A percentile compares a stretch with the other conserved stretches of the same genome.
phyloP scores from a whole-genome alignment of 2,797 vertebrate genomes.

The Gymnocypris eckloni region DNA sequence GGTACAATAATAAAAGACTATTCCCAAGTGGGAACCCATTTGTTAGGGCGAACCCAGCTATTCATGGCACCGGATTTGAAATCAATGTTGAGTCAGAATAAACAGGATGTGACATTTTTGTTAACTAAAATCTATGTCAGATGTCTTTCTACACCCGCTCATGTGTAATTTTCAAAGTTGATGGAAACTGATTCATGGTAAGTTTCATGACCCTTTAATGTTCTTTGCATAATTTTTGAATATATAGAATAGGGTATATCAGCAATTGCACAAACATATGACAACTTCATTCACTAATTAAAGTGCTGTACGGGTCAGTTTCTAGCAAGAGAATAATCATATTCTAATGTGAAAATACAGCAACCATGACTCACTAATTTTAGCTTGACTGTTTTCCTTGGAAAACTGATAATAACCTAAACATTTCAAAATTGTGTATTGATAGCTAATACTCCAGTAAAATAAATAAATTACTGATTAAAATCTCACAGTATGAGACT shows the following conservation, averaged over 20 bases:
- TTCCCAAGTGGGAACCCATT: not conserved
- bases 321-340: not conserved
- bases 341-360: not conserved
- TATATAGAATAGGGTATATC: not conserved
- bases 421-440: not conserved
- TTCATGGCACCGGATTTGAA: not conserved
- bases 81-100: not conserved
- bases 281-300: not conserved
- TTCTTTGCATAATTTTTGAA: not conserved
- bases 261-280: constrained; percentile 9
- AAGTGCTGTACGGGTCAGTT: not conserved
- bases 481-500: constrained; percentile 20
- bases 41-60: not conserved
- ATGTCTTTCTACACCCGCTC: not conserved
- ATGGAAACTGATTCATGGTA: not conserved
- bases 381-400: not conserved
- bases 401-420: constrained; percentile 1
- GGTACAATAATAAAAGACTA: not conserved
- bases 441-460: not conserved
- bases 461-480: not conserved
- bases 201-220: constrained; percentile 7
- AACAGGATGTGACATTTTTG: not conserved
- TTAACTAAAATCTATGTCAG: not conserved
- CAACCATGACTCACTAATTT: not conserved
- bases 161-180: not conserved